A percentile compares a stretch with the other conserved stretches of the same genome.
phyloP scores from a whole-genome alignment of 2,113 vertebrate genomes.

The Heptranchias perlo region DNA sequence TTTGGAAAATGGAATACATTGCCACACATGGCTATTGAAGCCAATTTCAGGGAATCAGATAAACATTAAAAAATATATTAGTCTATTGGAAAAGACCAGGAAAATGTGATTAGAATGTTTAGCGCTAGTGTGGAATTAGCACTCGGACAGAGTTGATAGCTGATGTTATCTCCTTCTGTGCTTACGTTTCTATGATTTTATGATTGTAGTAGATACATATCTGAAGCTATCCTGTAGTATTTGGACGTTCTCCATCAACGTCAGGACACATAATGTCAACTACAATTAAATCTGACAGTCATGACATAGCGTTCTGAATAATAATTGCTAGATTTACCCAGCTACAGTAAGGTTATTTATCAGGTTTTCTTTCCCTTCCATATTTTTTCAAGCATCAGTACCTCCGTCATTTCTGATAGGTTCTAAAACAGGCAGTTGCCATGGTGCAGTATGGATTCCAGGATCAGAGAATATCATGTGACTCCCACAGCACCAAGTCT shows the following conservation, averaged over 20 bases:
- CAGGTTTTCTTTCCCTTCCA: background rate
- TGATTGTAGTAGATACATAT: background rate
- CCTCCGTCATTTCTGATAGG: background rate
- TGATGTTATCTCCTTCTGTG: background rate
- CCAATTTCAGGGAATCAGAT: background rate
- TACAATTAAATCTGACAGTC: background rate
- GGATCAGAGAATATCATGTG: background rate
- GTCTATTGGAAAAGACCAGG: background rate
- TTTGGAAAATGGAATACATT: background rate
- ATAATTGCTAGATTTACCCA: background rate
- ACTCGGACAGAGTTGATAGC: background rate
- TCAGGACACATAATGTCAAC: background rate
- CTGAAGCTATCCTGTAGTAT: background rate
- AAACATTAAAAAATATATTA: background rate
- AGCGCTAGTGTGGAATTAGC: background rate
- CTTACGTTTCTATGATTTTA: background rate
- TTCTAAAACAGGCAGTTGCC: slow-evolving; percentile 17
- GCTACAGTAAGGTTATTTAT: background rate
- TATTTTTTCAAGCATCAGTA: background rate
- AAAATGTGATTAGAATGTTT: background rate
- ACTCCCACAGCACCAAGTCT: slow-evolving; percentile 5
- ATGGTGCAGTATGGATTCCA: slow-evolving; percentile 24
- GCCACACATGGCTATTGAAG: background rate
- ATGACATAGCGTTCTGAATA: background rate
- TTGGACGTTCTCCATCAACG: background rate